Base-by-base conservation (phyloP, 2,797 vertebrate species). In the Mergus octosetaceus region DNA sequence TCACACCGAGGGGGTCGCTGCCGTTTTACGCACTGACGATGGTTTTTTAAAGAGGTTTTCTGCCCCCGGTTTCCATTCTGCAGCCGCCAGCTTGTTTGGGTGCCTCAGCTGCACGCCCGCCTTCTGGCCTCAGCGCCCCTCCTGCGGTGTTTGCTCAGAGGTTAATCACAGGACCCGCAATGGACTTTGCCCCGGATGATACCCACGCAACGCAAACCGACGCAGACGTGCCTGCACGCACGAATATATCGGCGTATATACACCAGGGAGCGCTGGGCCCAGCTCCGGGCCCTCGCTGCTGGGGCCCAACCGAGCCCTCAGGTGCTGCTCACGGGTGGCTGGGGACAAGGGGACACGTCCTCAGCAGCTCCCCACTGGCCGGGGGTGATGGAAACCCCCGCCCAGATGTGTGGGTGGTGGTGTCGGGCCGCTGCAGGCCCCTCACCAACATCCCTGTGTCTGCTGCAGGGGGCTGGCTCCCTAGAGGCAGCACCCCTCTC, bases 171-270 rank as follows among this genome's bases (percentile, higher is more conserved):
- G 25, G 14, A 34, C 11, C 36, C 24, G 2, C 16, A 12, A 65
- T 4, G 12, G 77, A 38, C 61, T 80, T 92, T n/a, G 56, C 13
- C 24, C 76, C 38, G 57, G n/a, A n/a, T 43, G 66, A 30, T 54
- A 45, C 20, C 53, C 65, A 14, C 13, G 0, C 22, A 61, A 36
- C 3, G 32, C 27, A 57, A 34, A 66, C 24, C 41, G 17, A 24
- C 11, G 6, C 12, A 11, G 15, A 1, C 4, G 4, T 1, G 1
- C 6, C 65, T 36, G 22, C 28, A 39, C 22, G 9, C 20, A 58
- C n/a, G 19, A 19, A 0, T 8, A 0, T 19, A 0, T n/a, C 43
- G n/a, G 6, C 2, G 43, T 43, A 43, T 43, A 9, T 19, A 43
- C 43, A 43, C 43, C 43, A 43, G 43, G 18, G 18, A 43, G 43